Evolutionary conservation across 64 coral and sea anemone species (phyloP).

Genomic region (Montipora cactus): DNA sequence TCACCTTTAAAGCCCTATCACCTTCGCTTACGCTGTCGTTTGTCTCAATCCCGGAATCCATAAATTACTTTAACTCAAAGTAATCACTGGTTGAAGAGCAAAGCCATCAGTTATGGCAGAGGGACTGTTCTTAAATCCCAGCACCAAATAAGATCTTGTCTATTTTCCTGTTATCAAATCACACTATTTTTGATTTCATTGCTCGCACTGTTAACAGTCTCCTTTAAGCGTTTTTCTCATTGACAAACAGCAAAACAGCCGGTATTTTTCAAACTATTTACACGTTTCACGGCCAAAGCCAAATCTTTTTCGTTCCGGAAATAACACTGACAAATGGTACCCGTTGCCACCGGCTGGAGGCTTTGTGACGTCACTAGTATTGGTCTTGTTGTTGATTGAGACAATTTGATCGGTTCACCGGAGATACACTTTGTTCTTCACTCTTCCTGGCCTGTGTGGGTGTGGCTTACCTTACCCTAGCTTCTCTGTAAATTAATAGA

Average conservation of each 20-base stretch:
- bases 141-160: background rate
- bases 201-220: background rate
- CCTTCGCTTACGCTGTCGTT: constrained; percentile 12
- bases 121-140: background rate
- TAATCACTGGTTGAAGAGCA: background rate
- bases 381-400: background rate
- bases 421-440: too few species aligned
- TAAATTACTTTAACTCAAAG: background rate
- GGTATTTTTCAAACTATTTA: background rate
- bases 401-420: too few species aligned
- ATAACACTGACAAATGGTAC: constrained; percentile 4
- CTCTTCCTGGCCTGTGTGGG: too few species aligned
- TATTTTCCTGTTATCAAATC: background rate
- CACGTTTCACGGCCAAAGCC: background rate
- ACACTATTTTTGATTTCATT: background rate
- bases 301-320: constrained; percentile 2
- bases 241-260: background rate
- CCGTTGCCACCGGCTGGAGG: background rate
- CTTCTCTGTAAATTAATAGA: too few species aligned
- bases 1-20: constrained; percentile 32
- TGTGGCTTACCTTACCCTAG: too few species aligned
- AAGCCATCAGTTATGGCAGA: background rate
- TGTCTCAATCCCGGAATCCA: constrained; percentile 45
- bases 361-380: background rate
- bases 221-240: background rate